Base-by-base conservation (phyloP, 2,888 invertebrate species). In the Crioceris asparagi region DNA sequence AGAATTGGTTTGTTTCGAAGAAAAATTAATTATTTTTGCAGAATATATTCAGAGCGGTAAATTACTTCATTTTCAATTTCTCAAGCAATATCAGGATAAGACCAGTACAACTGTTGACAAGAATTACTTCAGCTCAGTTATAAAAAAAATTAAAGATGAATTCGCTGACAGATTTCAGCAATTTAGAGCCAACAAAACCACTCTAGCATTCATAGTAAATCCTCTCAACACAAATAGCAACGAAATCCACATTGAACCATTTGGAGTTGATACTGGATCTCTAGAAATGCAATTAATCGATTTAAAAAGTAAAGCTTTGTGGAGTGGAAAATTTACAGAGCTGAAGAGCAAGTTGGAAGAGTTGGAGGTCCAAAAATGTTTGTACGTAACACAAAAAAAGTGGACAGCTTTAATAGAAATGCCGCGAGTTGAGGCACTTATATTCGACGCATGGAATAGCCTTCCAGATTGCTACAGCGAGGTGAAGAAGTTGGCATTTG, bases 391-490 rank as follows among this genome's bases (percentile, higher is more conserved):
- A 30, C 29, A 29, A n/a, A 15, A 29, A 12, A 50, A 51, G 47
- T 50, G 47, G 47, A 52, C 47, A 49, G 29, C 29, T 35, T 15
- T 35, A 18, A 17, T 29, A 27, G n/a, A 35, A 35, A 35, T 36
- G 36, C 30, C 15, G 30, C 42, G 39, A 50, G 49, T 50, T 46
- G 49, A 51, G 48, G 46, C 42, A 47, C 44, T 52, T 40, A 51
- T 51, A 50, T 51, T 51, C 34, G 47, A 48, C 45, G 48, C 51
- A 41, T 54, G 50, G 50, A 53, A 52, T 54, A 55, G 50, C 51
- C 49, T 55, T 53, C 52, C 49, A 44, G 49, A 54, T 40, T 51
- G 43, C 39, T 52, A 42, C 35, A 47, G 46, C 51, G 46, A 54
- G 47, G 44, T 52, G 47, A 52, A 52, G 45, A 53, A 53, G 48